Percentiles rank a stretch among this genome's conserved stretches.
phyloP scores from a whole-genome alignment of 2,888 invertebrate species.

The Ectropis crepuscularia region DNA sequence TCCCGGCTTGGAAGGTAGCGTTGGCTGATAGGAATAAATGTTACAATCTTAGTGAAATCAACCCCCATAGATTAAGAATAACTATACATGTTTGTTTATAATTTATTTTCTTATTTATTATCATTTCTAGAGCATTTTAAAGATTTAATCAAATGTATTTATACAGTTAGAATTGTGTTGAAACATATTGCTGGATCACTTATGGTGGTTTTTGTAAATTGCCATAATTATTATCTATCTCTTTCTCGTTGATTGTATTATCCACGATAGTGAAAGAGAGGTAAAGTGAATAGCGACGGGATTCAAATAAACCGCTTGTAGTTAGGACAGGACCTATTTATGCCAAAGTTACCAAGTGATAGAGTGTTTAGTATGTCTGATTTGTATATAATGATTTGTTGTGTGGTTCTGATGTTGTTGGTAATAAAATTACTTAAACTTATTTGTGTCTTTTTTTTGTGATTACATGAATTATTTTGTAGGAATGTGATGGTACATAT shows the following conservation, averaged over 20 bases:
- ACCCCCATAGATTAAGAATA: background rate
- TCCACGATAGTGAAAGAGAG: slow-evolving; percentile 5
- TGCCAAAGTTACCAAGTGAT: slow-evolving; percentile 25
- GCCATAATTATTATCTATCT: background rate
- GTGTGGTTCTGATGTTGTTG: slow-evolving; percentile 20
- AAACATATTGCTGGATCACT: background rate
- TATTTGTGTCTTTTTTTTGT: background rate
- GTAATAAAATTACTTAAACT: slow-evolving; percentile 17
- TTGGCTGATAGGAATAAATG: slow-evolving; percentile 12
- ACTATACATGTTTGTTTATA: background rate
- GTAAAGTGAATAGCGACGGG: too few relatives aligned
- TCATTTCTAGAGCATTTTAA: background rate
- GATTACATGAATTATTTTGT: background rate
- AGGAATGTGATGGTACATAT: too few relatives aligned
- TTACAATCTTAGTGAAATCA: slow-evolving; percentile 4
- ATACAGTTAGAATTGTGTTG: too few relatives aligned
- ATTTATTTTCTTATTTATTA: slow-evolving; percentile 8
- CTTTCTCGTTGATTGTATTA: slow-evolving; percentile 1
- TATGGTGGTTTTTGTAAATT: background rate
- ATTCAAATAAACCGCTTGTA: background rate
- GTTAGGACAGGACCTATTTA: background rate
- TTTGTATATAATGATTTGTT: slow-evolving; percentile 29
- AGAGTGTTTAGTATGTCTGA: slow-evolving; percentile 12
- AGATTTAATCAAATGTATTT: background rate
- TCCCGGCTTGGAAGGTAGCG: slow-evolving; percentile 15